Evolutionary conservation across 2,888 invertebrate species (phyloP).

Genomic region (Hemicrepidius hirtus): DNA sequence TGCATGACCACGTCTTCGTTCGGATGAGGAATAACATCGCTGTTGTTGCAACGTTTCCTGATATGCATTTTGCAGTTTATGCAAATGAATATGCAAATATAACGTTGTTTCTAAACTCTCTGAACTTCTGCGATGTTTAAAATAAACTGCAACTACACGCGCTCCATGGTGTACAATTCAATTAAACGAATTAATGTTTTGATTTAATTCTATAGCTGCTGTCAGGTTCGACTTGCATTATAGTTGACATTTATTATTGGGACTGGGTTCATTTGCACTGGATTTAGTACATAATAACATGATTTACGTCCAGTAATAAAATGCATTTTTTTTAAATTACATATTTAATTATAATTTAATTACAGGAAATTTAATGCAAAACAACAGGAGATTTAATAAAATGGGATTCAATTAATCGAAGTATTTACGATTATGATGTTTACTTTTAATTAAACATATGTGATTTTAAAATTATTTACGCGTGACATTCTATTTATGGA

Average conservation of each 20-base stretch:
- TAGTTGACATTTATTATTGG: conserved; percentile 9
- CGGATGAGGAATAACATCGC: conserved; percentile 48
- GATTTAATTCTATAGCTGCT: conserved; percentile 34
- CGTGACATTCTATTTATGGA: conserved; percentile 38
- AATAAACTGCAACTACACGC: conserved; percentile 41
- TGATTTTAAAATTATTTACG: conserved; percentile 36
- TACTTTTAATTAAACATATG: conserved; percentile 23
- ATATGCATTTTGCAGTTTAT: conserved; percentile 47
- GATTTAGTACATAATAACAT: conserved; percentile 1
- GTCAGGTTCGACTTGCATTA: conserved; percentile 1
- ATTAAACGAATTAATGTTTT: conserved; percentile 44
- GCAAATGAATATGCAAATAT: conserved; percentile 50
- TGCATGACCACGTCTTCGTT: conserved; percentile 40
- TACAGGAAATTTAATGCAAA: conserved; percentile 23
- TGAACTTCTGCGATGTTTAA: conserved; percentile 36
- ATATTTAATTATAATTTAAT: conserved; percentile 33
- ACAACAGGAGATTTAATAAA: conserved; percentile 1
- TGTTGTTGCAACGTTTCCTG: conserved; percentile 46
- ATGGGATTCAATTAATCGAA: conserved; percentile 18
- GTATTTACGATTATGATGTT: conserved; percentile 29
- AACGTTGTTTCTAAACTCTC: conserved; percentile 32
- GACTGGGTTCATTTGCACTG: neutral
- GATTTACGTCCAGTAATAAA: conserved; percentile 6
- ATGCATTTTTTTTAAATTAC: neutral
- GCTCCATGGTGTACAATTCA: conserved; percentile 33